Percentiles rank a stretch among this genome's conserved stretches.
phyloP scores from a whole-genome alignment of 2,888 invertebrate genomes.

The Stenolophus ochropezus region DNA sequence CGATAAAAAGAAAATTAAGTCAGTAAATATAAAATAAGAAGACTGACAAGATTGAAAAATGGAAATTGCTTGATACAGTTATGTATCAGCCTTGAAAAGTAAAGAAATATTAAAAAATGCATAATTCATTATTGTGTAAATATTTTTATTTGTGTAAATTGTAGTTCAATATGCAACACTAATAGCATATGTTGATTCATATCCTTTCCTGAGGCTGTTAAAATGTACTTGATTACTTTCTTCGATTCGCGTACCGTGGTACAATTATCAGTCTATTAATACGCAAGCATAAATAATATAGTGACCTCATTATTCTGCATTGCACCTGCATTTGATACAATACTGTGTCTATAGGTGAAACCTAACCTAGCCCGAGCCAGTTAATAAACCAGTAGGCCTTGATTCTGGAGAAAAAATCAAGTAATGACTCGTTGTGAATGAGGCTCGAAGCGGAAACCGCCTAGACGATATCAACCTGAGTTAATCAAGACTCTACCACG shows the following conservation, averaged over 20 bases:
- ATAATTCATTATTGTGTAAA: background rate
- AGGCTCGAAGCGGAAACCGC: slow-evolving; percentile 22
- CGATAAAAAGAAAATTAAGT: too few species aligned
- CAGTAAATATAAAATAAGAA: background rate
- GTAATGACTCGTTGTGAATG: slow-evolving; percentile 44
- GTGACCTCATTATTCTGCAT: slow-evolving; percentile 46
- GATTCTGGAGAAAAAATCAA: slow-evolving; percentile 33
- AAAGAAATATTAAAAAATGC: background rate
- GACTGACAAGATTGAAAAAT: background rate
- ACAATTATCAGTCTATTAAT: slow-evolving; percentile 47
- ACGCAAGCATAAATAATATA: slow-evolving; percentile 25
- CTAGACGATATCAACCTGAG: slow-evolving; percentile 33
- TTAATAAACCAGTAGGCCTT: slow-evolving; percentile 49
- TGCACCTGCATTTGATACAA: slow-evolving; percentile 15
- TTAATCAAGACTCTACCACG: background rate
- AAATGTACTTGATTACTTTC: slow-evolving; percentile 15
- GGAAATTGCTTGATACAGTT: background rate
- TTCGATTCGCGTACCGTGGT: slow-evolving; percentile 8
- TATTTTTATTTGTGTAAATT: background rate
- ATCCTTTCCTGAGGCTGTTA: slow-evolving; percentile 25
- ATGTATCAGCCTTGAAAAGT: background rate
- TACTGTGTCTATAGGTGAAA: background rate
- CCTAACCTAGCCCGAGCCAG: background rate
- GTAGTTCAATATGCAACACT: slow-evolving; percentile 15
- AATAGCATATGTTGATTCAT: slow-evolving; percentile 29